phyloP scores from a whole-genome alignment of 23 tunicate species.

The Clavelina lepadiformis region DNA sequence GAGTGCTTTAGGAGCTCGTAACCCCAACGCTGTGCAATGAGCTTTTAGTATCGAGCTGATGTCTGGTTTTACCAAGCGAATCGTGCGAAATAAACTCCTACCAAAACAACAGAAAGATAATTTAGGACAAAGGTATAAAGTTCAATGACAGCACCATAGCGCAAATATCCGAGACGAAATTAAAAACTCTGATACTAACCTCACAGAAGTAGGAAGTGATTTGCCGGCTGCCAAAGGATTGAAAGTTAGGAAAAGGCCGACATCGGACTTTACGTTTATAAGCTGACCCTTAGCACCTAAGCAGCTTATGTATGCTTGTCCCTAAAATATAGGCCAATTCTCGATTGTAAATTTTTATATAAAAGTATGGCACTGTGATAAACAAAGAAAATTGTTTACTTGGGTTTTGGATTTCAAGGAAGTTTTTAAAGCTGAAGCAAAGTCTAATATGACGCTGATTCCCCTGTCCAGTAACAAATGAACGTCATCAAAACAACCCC shows the following conservation, averaged over 20 bases:
- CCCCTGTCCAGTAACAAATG: constrained; percentile 54
- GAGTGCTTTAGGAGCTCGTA: constrained; percentile 67
- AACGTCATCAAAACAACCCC: constrained; percentile 82
- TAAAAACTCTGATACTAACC: constrained; percentile 2
- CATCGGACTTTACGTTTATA: constrained; percentile 19
- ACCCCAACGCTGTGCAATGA: constrained; percentile 71
- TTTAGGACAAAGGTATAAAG: neutral
- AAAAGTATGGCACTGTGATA: no score
- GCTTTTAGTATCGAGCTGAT: constrained; percentile 57
- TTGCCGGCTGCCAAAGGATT: constrained; percentile 13
- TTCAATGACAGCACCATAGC: neutral
- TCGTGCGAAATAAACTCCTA: constrained; percentile 63
- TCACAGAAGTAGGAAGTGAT: constrained; percentile 12
- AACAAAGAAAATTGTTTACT: no score
- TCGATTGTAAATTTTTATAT: no score
- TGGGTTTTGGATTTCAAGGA: constrained; percentile 17
- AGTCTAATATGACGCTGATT: constrained; percentile 65
- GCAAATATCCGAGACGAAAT: neutral
- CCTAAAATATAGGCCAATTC: constrained; percentile 6
- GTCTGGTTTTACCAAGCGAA: constrained; percentile 61
- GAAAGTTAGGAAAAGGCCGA: constrained; percentile 49
- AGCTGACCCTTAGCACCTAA: constrained; percentile 41
- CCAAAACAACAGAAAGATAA: no score
- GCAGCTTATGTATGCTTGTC: constrained; percentile 37
- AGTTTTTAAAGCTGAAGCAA: constrained; percentile 34